Base-by-base conservation (phyloP, 2,888 invertebrate species). In the Tubulanus polymorphus region DNA sequence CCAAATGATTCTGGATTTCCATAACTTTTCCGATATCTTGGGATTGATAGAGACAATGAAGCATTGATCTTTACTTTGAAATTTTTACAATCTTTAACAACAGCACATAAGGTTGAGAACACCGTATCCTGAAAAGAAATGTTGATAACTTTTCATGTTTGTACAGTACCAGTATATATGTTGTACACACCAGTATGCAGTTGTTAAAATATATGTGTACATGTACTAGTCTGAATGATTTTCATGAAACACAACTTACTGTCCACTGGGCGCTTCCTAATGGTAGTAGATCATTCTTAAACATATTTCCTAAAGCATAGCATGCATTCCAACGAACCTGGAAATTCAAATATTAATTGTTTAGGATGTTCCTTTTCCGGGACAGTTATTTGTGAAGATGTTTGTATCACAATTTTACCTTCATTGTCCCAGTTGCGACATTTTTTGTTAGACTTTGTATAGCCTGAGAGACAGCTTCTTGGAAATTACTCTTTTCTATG, bases 21-120 rank as follows among this genome's bases (percentile, higher is more conserved):
- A 68, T 88, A 91, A 52, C 84, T 82, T 27, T 79, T 66, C n/a
- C 90, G 81, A 75, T 72, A n/a, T 86, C 85, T 56, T 84, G 84
- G 12, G 84, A 84, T 57, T 1, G 76, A 67, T 30, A 93, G 75
- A 0, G 92, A 91, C 55, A 85, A 82, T 1, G 90, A 88, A 2
- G 92, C 92, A 78, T 89, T 92, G 57, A 90, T 91, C 29, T 93
- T 86, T 5, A 93, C 93, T 83, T 93, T 93, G 64, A 92, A 88
- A 76, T 93, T 93, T 55, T 86, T 85, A 75, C 88, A 90, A 59
- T 85, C 85, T 49, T 86, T 84, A 0, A 89, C 85, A 20, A 90
- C 74, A 2, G 78, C 82, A 60, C 85, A 85, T 3, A 92, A 65
- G 12, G 84, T 83, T 15, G 84, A 81, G 65, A 89, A 87, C 0